These are phyloP conservation scores for Helarctos malayanus DNA, from an alignment of 2,797 vertebrate genomes.

Conservation along the genomic window DNA sequence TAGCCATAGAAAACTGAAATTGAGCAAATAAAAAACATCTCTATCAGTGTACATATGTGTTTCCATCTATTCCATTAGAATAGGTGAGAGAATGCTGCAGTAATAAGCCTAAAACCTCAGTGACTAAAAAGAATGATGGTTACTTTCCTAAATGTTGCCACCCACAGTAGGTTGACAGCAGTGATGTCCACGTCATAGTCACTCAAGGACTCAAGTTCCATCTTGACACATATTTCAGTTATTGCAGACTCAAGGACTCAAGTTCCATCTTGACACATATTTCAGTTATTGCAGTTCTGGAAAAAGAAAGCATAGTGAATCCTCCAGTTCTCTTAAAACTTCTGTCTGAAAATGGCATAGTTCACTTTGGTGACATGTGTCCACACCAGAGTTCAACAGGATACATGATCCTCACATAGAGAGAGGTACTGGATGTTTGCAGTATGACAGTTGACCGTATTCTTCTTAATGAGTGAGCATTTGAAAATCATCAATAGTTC, in stretches of 20 bases:
- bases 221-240: background rate
- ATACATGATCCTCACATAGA: background rate
- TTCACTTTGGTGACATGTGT: background rate
- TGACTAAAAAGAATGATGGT: background rate
- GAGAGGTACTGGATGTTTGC: background rate
- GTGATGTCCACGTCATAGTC: background rate
- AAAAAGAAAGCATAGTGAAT: background rate
- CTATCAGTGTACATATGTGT: background rate
- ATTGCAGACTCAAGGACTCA: background rate
- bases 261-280: background rate
- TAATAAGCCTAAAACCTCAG: background rate
- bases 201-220: background rate
- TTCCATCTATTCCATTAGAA: background rate
- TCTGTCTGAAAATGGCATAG: background rate
- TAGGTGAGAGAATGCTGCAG: background rate
- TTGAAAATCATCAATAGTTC: background rate
- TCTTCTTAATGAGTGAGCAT: background rate
- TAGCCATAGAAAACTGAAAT: background rate
- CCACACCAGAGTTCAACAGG: background rate
- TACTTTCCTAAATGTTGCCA: background rate
- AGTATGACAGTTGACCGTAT: background rate
- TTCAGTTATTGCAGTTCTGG: background rate
- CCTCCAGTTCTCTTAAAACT: background rate
- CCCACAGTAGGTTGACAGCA: background rate
- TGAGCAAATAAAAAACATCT: slow-evolving; percentile 31